phyloP scores from a whole-genome alignment of 64 coral and sea anemone genomes.

The Dendronephthya gigantea region DNA sequence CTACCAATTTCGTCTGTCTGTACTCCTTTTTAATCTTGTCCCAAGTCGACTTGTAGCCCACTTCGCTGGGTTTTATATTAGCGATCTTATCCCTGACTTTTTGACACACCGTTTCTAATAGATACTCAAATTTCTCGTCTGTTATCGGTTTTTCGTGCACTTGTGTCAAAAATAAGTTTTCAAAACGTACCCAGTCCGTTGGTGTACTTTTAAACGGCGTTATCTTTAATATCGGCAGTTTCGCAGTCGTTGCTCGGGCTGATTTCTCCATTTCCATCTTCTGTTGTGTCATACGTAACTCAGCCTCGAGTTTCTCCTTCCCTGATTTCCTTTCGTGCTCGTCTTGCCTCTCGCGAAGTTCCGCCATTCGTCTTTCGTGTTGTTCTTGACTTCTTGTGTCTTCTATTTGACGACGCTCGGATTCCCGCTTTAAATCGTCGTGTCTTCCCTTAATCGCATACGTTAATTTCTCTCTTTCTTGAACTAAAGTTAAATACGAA shows the following conservation, averaged over 20 bases:
- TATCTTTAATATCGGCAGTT: background rate
- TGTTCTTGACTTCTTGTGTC: background rate
- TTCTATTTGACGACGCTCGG: background rate
- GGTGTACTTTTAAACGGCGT: background rate
- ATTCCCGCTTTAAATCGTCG: background rate
- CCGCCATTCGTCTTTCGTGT: background rate
- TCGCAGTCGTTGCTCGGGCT: background rate
- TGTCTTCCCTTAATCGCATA: background rate
- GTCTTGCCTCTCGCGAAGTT: background rate
- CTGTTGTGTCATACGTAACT: background rate
- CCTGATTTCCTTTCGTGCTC: background rate
- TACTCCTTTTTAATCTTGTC: background rate
- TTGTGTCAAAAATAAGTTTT: background rate
- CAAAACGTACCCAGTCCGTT: background rate
- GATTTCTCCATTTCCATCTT: background rate
- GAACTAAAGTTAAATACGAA: background rate
- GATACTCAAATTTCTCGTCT: background rate
- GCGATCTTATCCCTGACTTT: background rate
- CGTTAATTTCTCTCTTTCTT: background rate
- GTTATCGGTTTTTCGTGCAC: background rate
- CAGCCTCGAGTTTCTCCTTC: background rate
- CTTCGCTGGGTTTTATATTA: background rate
- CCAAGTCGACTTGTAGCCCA: background rate
- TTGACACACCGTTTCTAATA: background rate
- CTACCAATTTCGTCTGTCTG: background rate